phyloP scores from a whole-genome alignment of 2,797 vertebrate species.

The Phrynocephalus vlangalii region DNA sequence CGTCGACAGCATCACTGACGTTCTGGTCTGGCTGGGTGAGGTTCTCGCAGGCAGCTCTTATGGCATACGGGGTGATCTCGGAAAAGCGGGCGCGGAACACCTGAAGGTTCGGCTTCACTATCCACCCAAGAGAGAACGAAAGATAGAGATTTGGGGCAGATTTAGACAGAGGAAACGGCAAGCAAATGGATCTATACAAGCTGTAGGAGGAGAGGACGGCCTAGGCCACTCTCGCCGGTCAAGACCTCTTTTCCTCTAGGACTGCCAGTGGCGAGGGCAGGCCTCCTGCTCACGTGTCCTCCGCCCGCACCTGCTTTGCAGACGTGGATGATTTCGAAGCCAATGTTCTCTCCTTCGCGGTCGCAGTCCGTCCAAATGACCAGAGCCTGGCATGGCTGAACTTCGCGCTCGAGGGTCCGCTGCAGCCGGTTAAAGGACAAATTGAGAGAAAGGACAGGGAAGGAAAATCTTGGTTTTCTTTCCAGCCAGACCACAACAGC shows the following conservation, averaged over 20 bases:
- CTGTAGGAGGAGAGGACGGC: background rate
- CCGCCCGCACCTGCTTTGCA: slow-evolving; percentile 90
- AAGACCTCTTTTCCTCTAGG: background rate
- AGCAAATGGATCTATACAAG: background rate
- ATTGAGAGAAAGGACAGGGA: slow-evolving; percentile 2
- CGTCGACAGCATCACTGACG: slow-evolving; percentile 91
- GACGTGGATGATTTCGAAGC: slow-evolving; percentile 94
- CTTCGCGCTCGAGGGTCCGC: slow-evolving; percentile 93
- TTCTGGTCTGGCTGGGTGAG: slow-evolving; percentile 86
- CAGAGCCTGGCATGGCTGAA: slow-evolving; percentile 89
- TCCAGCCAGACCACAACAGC: background rate
- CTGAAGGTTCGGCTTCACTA: slow-evolving; percentile 89
- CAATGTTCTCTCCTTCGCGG: slow-evolving; percentile 97
- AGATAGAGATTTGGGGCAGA: background rate
- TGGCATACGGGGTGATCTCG: slow-evolving; percentile 92
- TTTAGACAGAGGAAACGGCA: background rate
- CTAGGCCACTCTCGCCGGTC: background rate
- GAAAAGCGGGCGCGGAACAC: slow-evolving; percentile 95
- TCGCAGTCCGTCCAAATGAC: slow-evolving; percentile 99
- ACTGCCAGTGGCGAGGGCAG: too few species aligned
- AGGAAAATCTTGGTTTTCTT: background rate
- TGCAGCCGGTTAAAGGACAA: slow-evolving; percentile 57
- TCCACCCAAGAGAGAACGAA: background rate
- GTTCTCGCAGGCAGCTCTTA: slow-evolving; percentile 89
- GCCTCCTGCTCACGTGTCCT: too few species aligned